phyloP scores from a whole-genome alignment of 2,888 invertebrate genomes.

The Clepsis dumicolana region DNA sequence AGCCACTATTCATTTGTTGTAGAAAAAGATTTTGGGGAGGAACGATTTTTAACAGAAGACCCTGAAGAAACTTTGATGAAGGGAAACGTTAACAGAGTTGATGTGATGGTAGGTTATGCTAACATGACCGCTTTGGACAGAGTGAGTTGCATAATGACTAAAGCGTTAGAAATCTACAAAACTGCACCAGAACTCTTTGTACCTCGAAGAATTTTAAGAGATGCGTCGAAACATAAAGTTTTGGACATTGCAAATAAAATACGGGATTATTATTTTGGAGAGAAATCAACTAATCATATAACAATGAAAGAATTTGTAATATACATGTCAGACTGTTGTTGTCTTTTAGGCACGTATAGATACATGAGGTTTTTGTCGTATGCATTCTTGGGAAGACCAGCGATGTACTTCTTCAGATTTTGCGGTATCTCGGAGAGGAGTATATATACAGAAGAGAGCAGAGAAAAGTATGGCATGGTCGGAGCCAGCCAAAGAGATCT shows the following conservation, averaged over 20 bases:
- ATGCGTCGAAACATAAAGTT: conserved; percentile 74
- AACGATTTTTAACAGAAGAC: conserved; percentile 38
- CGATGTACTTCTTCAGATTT: conserved; percentile 2
- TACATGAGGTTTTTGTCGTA: conserved; percentile 6
- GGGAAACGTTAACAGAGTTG: conserved; percentile 75
- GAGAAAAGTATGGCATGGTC: neutral
- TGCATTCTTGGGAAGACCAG: conserved; percentile 2
- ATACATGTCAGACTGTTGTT: neutral
- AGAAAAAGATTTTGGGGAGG: conserved; percentile 41
- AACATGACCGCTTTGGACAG: neutral
- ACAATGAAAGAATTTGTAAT: neutral
- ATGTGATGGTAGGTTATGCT: conserved; percentile 88
- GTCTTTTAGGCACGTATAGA: neutral
- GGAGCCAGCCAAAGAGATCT: conserved; percentile 9
- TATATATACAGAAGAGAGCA: neutral
- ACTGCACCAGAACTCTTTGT: conserved; percentile 28
- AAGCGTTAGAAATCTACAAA: neutral
- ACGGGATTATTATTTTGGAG: conserved; percentile 8
- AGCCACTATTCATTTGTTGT: conserved; percentile 20
- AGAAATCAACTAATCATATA: neutral
- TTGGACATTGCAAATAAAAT: conserved; percentile 15
- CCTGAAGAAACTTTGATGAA: conserved; percentile 59
- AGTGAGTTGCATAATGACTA: neutral
- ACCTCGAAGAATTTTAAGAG: conserved; percentile 69
- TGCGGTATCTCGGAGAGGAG: conserved; percentile 2